Percentiles rank a stretch among this genome's conserved stretches.
Evolutionary conservation across 1,140 invertebrate genomes (phyloP).

Genomic region (Leptoteleia sp.): DNA sequence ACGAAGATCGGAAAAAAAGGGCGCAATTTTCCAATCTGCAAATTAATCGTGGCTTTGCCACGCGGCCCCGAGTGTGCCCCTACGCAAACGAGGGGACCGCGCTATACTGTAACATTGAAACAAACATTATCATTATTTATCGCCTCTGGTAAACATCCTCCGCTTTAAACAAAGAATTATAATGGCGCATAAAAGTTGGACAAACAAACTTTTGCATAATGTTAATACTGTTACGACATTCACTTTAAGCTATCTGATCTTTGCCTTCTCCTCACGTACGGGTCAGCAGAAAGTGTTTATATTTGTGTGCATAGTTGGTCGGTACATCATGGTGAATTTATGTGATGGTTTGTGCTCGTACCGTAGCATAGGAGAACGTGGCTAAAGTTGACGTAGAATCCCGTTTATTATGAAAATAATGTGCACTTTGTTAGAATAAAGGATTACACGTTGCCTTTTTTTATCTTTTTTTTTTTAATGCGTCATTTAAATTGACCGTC

Average conservation of each 20-base stretch:
- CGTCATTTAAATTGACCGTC: too few relatives aligned
- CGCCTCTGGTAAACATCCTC: too few relatives aligned
- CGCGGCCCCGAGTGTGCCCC: too few relatives aligned
- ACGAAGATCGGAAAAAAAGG: constrained; percentile 36
- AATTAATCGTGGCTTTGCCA: constrained; percentile 36
- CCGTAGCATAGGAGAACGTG: constrained; percentile 78
- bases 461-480: neutral
- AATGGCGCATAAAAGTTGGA: too few relatives aligned
- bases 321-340: constrained; percentile 71
- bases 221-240: constrained; percentile 30
- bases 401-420: constrained; percentile 18
- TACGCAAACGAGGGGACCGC: too few relatives aligned
- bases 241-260: constrained; percentile 31
- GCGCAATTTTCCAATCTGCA: constrained; percentile 25
- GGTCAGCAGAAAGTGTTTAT: constrained; percentile 37
- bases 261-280: constrained; percentile 26
- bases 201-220: neutral
- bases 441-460: neutral
- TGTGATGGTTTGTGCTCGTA: constrained; percentile 50
- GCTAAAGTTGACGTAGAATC: constrained; percentile 61
- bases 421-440: neutral
- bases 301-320: constrained; percentile 36
- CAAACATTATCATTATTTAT: too few relatives aligned
- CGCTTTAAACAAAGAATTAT: too few relatives aligned
- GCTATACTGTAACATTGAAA: too few relatives aligned